Evolutionary conservation across 2,113 vertebrate species (phyloP).

Genomic region (Chloroceryle aenea): DNA sequence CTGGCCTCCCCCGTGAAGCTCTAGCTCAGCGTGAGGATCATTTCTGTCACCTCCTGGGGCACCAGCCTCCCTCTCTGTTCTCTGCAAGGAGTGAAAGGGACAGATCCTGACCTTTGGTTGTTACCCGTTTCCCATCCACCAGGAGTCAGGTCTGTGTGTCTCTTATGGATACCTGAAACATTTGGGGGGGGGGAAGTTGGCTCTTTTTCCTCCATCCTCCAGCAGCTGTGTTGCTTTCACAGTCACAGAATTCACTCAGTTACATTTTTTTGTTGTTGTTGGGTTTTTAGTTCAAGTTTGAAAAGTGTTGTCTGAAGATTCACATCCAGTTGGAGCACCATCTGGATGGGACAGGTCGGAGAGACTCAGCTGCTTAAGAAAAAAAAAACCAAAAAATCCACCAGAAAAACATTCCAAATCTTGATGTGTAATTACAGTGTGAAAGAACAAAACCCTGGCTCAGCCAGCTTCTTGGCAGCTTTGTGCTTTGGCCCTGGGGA

Average conservation of each 20-base stretch:
- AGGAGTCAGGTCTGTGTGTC: neutral
- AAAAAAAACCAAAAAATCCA: neutral
- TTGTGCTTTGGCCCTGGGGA: conserved; percentile 1
- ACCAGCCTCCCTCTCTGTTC: neutral
- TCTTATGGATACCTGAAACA: neutral
- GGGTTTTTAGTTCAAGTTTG: neutral
- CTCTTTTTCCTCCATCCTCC: neutral
- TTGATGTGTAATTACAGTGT: conserved; percentile 51
- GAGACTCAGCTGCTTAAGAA: conserved; percentile 20
- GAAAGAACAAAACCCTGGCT: conserved; percentile 11
- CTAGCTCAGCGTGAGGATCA: neutral
- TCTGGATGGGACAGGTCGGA: conserved; percentile 44
- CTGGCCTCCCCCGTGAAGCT: neutral
- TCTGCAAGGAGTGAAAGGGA: neutral
- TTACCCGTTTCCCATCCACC: neutral
- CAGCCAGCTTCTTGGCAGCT: conserved; percentile 12
- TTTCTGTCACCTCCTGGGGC: neutral
- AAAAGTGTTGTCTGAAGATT: conserved; percentile 23
- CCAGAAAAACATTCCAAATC: conserved; percentile 11
- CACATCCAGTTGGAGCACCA: conserved; percentile 41
- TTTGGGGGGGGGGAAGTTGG: neutral
- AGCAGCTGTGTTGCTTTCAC: neutral
- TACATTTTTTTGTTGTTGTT: neutral
- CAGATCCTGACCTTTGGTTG: neutral
- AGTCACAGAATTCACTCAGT: neutral